Conservation (phyloP, 2,113 vertebrate genomes). For the Asarcornis scutulata region DNA sequence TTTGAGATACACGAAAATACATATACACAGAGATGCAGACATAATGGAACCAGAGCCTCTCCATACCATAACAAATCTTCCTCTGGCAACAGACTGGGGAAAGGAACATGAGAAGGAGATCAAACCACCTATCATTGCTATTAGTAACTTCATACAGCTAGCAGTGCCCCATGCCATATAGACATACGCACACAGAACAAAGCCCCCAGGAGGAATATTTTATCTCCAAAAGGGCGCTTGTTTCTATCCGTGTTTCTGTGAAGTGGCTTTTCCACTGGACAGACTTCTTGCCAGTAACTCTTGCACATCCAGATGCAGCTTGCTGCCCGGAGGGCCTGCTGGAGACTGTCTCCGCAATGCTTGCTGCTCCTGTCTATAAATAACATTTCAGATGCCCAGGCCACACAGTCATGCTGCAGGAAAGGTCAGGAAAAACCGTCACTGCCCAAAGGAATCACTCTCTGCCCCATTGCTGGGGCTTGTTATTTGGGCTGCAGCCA, state of each 20-base stretch:
- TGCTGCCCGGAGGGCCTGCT: slow-evolving; percentile 15
- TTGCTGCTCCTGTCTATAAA: slow-evolving; percentile 58
- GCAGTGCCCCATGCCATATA: rapidly evolving
- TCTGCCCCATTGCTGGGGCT: neutral
- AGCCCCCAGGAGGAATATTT: neutral
- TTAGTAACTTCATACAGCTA: neutral
- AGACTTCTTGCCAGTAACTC: neutral
- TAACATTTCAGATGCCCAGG: slow-evolving; percentile 60
- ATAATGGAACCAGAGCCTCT: neutral
- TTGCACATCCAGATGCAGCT: neutral
- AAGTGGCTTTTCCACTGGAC: slow-evolving; percentile 22
- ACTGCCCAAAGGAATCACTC: neutral
- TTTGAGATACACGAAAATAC: neutral
- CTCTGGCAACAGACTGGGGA: neutral
- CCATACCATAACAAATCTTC: neutral
- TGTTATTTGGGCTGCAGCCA: slow-evolving; percentile 20
- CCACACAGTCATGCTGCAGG: slow-evolving; percentile 38
- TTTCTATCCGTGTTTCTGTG: neutral
- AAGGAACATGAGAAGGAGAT: neutral
- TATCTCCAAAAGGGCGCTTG: neutral
- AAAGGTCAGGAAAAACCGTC: slow-evolving; percentile 50
- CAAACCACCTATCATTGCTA: neutral
- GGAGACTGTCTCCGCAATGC: slow-evolving; percentile 24
- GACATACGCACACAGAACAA: neutral
- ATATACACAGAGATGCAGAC: neutral